phyloP scores from a whole-genome alignment of 2,113 vertebrate species.

The Hepsetus odoe region DNA sequence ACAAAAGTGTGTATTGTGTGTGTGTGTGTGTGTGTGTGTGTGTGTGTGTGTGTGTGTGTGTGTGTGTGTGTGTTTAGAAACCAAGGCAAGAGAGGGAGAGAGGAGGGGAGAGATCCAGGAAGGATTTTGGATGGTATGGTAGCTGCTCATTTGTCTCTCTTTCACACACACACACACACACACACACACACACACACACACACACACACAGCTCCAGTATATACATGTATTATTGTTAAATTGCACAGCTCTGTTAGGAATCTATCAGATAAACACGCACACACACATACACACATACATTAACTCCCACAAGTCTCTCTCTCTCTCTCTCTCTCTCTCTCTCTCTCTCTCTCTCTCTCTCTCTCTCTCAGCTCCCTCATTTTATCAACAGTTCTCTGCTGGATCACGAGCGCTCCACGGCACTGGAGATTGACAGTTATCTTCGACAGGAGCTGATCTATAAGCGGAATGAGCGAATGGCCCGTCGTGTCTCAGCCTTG shows the following conservation, averaged over 20 bases:
- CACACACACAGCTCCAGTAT: conserved; percentile 8
- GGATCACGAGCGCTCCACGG: conserved; percentile 87
- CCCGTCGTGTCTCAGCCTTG: conserved; percentile 86
- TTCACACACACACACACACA: conserved; percentile 26
- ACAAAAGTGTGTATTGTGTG: no score
- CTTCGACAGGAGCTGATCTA: conserved; percentile 98
- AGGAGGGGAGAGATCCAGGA: no score
- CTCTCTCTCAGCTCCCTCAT: conserved; percentile 82
- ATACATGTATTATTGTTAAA: conserved; percentile 22
- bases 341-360: not conserved
- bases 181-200: conserved; percentile 25
- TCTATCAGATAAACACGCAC: conserved; percentile 31
- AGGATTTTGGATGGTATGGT: no score
- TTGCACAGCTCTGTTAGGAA: conserved; percentile 34
- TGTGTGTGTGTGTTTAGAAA: no score
- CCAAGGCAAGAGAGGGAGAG: no score
- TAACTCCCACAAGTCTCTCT: not conserved
- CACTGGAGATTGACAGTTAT: conserved; percentile 97
- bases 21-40: no score
- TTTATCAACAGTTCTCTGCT: conserved; percentile 96
- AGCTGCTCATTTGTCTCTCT: no score
- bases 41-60: no score
- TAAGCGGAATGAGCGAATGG: conserved; percentile 98
- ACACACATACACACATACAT: not conserved
- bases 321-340: not conserved